Evolutionary conservation across 2,888 invertebrate genomes (phyloP), one percentile per base, ranked within the genome.

Genomic region (Cryptocephalus primarius): DNA sequence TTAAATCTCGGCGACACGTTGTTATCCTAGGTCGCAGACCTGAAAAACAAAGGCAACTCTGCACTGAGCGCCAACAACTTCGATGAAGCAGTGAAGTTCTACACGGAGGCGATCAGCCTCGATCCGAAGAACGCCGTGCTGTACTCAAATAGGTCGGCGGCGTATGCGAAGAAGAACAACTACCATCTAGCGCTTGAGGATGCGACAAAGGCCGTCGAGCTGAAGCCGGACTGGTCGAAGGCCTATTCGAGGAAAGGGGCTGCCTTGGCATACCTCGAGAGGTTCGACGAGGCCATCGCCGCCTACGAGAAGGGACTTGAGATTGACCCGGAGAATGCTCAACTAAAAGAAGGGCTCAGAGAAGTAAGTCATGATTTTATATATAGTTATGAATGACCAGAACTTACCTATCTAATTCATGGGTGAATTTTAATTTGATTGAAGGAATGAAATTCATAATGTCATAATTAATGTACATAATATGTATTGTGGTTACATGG

Each of bases 131-230:
- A 93, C 73, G 88, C 92, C 75, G 90, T 94, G 63, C 74, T 94
- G 22, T 93, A 77, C 63, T 93, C 92, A 59, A 94, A 94, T 70
- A 79, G 94, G 46, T 93, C 93, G 1, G 93, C 93, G 8, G 93
- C 93, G 8, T 83, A 85, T 63, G 87, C 89, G 1, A 92, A 91
- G 71, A 78, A 82, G 40, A 81, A 78, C 22, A 79, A 85, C 53
- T 92, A 83, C 62, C 66, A 72, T 1, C 76, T 81, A 50, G 89
- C 94, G 0, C 70, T 93, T 32, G 76, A 80, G 53, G 94, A 94
- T 75, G 94, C 92, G 0, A 84, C 91, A 51, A 82, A 83, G 64
- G 90, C 90, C 1, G 76, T 94, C 8, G 68, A 77, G 42, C 59
- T 92, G 11, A 90, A 91, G 66, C 82, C 89, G 8, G 80, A 81